Conservation (phyloP, 2,888 invertebrate genomes). For the Drosophila lutescens region DNA sequence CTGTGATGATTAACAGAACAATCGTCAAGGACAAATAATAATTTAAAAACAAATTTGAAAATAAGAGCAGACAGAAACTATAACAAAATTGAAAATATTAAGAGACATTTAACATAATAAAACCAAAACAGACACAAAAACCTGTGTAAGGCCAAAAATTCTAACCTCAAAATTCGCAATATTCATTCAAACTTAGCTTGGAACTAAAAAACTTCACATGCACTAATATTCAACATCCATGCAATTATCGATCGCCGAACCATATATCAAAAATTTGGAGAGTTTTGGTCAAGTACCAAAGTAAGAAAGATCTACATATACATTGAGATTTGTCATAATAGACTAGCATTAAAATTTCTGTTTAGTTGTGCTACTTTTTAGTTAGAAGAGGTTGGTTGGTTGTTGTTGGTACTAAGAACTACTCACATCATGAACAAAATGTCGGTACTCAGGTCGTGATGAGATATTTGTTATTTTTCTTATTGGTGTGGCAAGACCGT, state of each 20-base stretch:
- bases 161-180: not conserved
- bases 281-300: constrained; percentile 1
- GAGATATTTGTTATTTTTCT: constrained; percentile 85
- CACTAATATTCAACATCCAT: constrained; percentile 18
- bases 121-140: not conserved
- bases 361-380: constrained; percentile 54
- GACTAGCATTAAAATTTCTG: constrained; percentile 18
- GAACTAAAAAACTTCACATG: constrained; percentile 5
- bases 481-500: constrained; percentile 85
- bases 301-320: constrained; percentile 11
- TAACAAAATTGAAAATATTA: not conserved
- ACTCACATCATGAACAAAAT: constrained; percentile 85
- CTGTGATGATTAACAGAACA: no score
- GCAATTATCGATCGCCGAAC: constrained; percentile 1
- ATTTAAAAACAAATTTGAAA: not conserved
- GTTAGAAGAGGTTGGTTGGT: constrained; percentile 33
- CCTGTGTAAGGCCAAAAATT: not conserved
- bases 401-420: constrained; percentile 75
- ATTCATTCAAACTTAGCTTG: not conserved
- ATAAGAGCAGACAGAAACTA: not conserved
- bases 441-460: constrained; percentile 85
- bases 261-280: not conserved
- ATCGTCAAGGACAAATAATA: no score
- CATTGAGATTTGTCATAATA: constrained; percentile 14
- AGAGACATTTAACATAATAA: not conserved